Evolutionary conservation across 2,113 vertebrate species (phyloP).

Genomic region (Solenodon paradoxus): DNA sequence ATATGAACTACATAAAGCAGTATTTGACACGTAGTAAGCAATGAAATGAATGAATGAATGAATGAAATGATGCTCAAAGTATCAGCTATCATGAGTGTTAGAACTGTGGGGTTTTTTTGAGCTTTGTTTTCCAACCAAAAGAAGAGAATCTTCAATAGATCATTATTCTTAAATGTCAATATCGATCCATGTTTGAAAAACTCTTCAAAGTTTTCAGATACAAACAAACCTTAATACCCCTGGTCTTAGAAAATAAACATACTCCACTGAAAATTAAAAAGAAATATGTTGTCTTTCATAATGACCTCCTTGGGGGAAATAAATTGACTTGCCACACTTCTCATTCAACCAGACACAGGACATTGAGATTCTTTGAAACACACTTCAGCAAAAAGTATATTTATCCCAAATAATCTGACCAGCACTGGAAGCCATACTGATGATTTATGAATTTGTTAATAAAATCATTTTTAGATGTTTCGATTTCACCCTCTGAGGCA

Average conservation of each 20-base stretch:
- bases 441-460: neutral
- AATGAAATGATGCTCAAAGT: neutral
- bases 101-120: neutral
- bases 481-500: neutral
- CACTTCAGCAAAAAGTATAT: constrained; percentile 11
- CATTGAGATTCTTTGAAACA: neutral
- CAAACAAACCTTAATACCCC: neutral
- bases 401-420: neutral
- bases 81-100: neutral
- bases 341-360: constrained; percentile 19
- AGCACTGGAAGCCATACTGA: neutral
- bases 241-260: constrained; percentile 41
- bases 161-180: constrained; percentile 31
- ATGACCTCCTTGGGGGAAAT: constrained; percentile 18
- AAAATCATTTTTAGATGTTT: neutral
- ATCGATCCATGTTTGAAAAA: constrained; percentile 30
- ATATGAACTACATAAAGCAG: neutral
- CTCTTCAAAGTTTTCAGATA: constrained; percentile 5
- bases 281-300: neutral
- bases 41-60: neutral
- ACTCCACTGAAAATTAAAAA: neutral
- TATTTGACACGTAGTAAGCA: neutral
- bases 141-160: neutral
- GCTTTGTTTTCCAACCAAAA: neutral
- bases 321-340: neutral